These are phyloP conservation scores for Poecilia gillii DNA, from an alignment of 2,797 vertebrate species.

Conservation along the genomic window DNA sequence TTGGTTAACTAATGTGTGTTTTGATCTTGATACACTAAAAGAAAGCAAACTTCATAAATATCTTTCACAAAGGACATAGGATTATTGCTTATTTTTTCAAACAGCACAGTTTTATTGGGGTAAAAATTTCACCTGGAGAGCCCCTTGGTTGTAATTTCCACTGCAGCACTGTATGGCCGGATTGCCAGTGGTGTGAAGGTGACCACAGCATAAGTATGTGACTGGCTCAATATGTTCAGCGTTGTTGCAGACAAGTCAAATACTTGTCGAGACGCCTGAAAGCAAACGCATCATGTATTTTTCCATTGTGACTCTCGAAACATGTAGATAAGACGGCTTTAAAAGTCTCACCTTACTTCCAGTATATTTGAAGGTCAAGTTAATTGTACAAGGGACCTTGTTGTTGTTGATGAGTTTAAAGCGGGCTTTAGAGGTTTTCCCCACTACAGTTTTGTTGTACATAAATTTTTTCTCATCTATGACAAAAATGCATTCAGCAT, in stretches of 20 bases:
- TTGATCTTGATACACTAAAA: constrained; percentile 52
- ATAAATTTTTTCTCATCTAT: constrained; percentile 89
- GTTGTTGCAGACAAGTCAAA: constrained; percentile 55
- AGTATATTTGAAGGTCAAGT: constrained; percentile 74
- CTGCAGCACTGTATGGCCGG: constrained; percentile 57
- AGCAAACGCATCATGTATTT: background rate
- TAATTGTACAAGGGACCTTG: constrained; percentile 84
- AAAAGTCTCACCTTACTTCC: constrained; percentile 77
- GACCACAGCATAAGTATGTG: constrained; percentile 53
- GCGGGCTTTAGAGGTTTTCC: constrained; percentile 80
- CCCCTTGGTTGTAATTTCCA: constrained; percentile 58
- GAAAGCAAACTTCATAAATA: background rate
- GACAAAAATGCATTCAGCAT: constrained; percentile 81
- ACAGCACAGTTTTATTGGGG: background rate
- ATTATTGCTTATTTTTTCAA: background rate
- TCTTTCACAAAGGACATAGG: background rate
- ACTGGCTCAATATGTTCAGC: constrained; percentile 61
- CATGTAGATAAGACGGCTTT: background rate
- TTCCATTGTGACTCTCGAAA: background rate
- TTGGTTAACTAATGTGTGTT: constrained; percentile 64
- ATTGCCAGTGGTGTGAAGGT: constrained; percentile 65
- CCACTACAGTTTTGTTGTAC: constrained; percentile 86
- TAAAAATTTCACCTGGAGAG: constrained; percentile 42
- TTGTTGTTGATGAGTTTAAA: constrained; percentile 86
- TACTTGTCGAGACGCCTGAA: constrained; percentile 35